Evolutionary conservation across 2,888 invertebrate species (phyloP), one percentile per base, ranked within the genome.

Genomic region (Nematopogon swammerdamellus): DNA sequence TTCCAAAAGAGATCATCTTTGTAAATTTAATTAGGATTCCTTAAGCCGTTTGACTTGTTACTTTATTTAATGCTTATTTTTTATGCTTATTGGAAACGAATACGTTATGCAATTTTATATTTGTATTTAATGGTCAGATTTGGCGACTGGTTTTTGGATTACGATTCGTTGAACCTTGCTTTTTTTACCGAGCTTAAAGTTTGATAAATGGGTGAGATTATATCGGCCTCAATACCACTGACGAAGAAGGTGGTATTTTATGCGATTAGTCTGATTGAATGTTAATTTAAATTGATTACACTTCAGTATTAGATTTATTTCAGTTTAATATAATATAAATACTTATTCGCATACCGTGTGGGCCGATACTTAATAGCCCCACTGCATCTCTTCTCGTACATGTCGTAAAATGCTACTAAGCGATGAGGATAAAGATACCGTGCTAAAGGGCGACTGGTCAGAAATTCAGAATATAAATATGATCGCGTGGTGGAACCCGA

Each of bases 181-280:
- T 63, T 62, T 65, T 62, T 63, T 63, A 60, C 61, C 61, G 63
- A 63, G 60, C 60, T 25, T 54, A 59, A 63, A 62, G 58, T 60
- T 65, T 66, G 63, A 68, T 67, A 65, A 66, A 67, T 66, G 58
- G 58, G 54, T 58, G 52, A 54, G 66, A 68, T 65, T 56, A 54
- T 61, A 65, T 62, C 61, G 54, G 46, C 19, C 8, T n/a, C 19
- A 8, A 18, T 20, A 19, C 19, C 19, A n/a, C n/a, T 45, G 45
- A 18, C 45, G 3, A 45, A 48, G 43, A 29, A 50, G 50, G 50
- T 14, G 36, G 36, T 14, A 36, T 36, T 36, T 36, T 36, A 14
- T 36, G 8, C 8, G 36, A 36, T 36, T 36, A 36, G n/a, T 6
- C 25, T 25, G 25, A 25, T 25, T 8, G 25, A 25, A 25, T 8